phyloP scores from a whole-genome alignment of 2,888 invertebrate genomes.

The Cosmia trapezina region DNA sequence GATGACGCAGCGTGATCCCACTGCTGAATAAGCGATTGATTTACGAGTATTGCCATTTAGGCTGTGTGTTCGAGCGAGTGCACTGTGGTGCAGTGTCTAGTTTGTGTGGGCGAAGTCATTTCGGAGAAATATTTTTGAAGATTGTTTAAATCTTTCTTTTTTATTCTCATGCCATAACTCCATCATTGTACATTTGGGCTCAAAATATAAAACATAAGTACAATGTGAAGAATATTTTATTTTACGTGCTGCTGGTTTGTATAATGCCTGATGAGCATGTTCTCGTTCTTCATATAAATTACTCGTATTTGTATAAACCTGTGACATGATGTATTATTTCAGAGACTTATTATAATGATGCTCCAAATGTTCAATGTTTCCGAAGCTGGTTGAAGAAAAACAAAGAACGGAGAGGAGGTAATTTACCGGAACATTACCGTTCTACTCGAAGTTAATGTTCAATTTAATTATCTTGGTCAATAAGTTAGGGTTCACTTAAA shows the following conservation, averaged over 20 bases:
- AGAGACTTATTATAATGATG: slow-evolving; percentile 34
- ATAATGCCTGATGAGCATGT: slow-evolving; percentile 2
- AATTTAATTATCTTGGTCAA: slow-evolving; percentile 60
- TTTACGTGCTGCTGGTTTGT: background rate
- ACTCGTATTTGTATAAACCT: slow-evolving; percentile 28
- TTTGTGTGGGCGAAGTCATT: background rate
- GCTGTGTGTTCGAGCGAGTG: slow-evolving; percentile 49
- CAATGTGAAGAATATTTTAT: background rate
- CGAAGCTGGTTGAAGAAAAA: slow-evolving; percentile 48
- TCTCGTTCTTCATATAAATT: slow-evolving; percentile 11
- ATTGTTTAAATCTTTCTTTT: background rate
- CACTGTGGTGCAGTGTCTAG: slow-evolving; percentile 33
- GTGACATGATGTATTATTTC: slow-evolving; percentile 24
- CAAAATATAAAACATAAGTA: background rate
- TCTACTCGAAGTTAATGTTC: slow-evolving; percentile 49
- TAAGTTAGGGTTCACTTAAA: slow-evolving; percentile 51
- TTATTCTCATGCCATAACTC: background rate
- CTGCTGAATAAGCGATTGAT: slow-evolving; percentile 74
- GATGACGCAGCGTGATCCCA: slow-evolving; percentile 70
- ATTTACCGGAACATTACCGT: slow-evolving; percentile 48
- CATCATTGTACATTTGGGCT: background rate
- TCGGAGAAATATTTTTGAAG: background rate
- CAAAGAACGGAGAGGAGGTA: slow-evolving; percentile 28
- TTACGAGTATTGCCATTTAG: slow-evolving; percentile 67
- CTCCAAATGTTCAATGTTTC: slow-evolving; percentile 34